phyloP scores from a whole-genome alignment of 1,140 invertebrate species.

The Trichomalopsis sarcophagae region DNA sequence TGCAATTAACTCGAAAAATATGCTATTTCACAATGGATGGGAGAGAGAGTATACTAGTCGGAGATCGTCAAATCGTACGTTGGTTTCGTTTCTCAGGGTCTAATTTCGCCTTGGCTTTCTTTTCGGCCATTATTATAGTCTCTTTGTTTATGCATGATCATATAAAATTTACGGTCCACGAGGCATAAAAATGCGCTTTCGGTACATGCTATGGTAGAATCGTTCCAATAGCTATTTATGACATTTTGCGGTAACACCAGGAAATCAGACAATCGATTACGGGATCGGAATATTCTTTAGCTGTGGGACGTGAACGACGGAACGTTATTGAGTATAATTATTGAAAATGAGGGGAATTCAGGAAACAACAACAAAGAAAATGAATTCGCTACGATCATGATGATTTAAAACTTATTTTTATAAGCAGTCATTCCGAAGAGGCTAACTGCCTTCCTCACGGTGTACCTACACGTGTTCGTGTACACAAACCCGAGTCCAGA shows the following conservation, averaged over 20 bases:
- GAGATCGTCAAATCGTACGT: neutral
- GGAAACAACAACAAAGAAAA: neutral
- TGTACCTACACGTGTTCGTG: too few relatives aligned
- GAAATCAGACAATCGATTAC: too few relatives aligned
- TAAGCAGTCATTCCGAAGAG: too few relatives aligned
- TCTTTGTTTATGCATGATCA: neutral
- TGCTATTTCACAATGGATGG: too few relatives aligned
- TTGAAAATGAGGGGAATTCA: neutral
- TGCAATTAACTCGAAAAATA: too few relatives aligned
- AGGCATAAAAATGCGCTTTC: neutral
- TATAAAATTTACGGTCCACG: neutral
- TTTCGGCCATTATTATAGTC: neutral
- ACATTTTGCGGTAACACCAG: too few relatives aligned
- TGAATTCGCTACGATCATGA: too few relatives aligned
- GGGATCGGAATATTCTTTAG: too few relatives aligned
- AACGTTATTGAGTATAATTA: neutral
- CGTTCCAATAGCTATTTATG: too few relatives aligned
- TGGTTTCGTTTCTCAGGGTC: neutral
- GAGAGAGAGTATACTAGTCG: neutral
- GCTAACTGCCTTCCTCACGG: too few relatives aligned
- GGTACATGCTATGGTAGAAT: neutral
- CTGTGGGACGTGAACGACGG: neutral
- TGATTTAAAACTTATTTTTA: too few relatives aligned
- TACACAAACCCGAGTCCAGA: neutral
- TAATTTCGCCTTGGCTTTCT: neutral